Base-by-base conservation (phyloP, 2,113 vertebrate genomes). In the Fulica atra region DNA sequence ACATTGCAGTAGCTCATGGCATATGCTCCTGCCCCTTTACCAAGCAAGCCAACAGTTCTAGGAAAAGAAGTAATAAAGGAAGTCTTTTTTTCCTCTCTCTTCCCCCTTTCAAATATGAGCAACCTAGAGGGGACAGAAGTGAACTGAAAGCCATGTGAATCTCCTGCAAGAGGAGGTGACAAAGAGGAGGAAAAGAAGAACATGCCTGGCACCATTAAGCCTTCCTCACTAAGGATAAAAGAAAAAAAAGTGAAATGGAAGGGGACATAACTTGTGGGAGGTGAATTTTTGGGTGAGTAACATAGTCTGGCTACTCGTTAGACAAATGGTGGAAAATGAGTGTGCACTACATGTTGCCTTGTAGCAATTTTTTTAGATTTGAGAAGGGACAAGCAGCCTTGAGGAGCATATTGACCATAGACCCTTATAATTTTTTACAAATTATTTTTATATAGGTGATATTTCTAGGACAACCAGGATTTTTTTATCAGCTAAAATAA, bases 301-400 rank as follows among this genome's bases (percentile, higher is more conserved):
- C 64, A 26, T 14, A 42, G 23, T 82, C 78, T 79, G 64, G 89
- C 42, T 26, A 48, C n/a, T 93, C 70, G 6, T 68, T 53, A 94
- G 42, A 94, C 19, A 90, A 90, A 56, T n/a, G 56, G 11, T 80
- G 81, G 92, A 92, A 96, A 96, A 83, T 77, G 63, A 71, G 16
- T 36, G 16, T 72, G 15, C 16, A 83, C 35, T 81, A 44, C 24
- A n/a, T 20, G 21, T 85, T 66, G 40, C 13, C 68, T 65, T 80
- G 35, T 46, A 61, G 18, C 9, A 86, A 11, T 48, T 46, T 88
- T 69, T 74, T 74, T 35, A 33, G 50, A 10, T 68, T 78, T 78
- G 26, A 11, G 33, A 83, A 59, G 13, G 9, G 28, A 50, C 14
- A 70, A 86, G 29, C 23, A 77, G 15, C 16, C 15, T 79, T 3